These are phyloP conservation scores for Triplophysa siluroides DNA, from an alignment of 2,113 vertebrate genomes.

Conservation along the genomic window DNA sequence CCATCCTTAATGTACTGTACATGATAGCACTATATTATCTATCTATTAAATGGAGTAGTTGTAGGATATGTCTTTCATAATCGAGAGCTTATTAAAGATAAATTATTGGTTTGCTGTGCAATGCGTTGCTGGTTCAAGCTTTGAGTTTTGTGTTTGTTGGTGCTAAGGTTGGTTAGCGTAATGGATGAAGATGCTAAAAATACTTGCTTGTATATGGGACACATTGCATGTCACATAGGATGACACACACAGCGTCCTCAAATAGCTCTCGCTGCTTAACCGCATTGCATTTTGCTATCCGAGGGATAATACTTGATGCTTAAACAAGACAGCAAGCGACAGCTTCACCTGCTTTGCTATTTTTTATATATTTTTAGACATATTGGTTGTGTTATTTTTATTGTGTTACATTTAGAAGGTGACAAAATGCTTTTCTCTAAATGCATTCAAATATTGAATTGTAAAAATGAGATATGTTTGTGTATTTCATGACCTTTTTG, in stretches of 20 bases:
- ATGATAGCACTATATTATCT: background rate
- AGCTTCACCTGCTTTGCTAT: background rate
- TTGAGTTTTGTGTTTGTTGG: constrained; percentile 43
- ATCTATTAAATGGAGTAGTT: background rate
- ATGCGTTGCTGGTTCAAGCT: background rate
- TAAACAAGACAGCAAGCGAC: background rate
- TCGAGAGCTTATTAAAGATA: background rate
- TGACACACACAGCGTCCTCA: constrained; percentile 38
- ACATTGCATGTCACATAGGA: constrained; percentile 53
- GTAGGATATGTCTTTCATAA: background rate
- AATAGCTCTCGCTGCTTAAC: constrained; percentile 30
- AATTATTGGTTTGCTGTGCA: background rate
- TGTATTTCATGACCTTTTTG: no score
- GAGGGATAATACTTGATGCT: background rate
- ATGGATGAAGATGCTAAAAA: constrained; percentile 71
- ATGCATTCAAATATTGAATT: no score
- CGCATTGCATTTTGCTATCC: constrained; percentile 10
- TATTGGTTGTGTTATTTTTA: no score
- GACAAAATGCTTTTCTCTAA: no score
- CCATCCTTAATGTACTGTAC: background rate
- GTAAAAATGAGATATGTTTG: no score
- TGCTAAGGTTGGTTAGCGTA: constrained; percentile 62
- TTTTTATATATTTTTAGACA: no score
- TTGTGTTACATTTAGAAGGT: no score
- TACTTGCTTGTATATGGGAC: constrained; percentile 67